Evolutionary conservation across 2,797 vertebrate genomes (phyloP).

Genomic region (Hipposideros larvatus): DNA sequence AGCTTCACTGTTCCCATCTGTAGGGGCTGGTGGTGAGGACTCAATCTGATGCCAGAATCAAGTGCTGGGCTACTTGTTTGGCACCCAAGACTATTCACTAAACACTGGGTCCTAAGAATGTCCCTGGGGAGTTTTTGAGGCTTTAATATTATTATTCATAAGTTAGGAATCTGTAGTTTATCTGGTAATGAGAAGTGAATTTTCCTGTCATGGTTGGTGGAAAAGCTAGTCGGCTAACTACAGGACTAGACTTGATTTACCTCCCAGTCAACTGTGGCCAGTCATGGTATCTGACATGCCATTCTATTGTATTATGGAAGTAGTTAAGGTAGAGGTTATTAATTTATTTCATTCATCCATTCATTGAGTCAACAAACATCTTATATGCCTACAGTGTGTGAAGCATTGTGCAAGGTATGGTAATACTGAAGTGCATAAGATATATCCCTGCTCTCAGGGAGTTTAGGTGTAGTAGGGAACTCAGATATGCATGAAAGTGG

Average conservation of each 20-base stretch:
- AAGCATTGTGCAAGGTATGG: not conserved
- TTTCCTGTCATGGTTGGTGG: not conserved
- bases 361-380: conserved; percentile 9
- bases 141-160: conserved; percentile 25
- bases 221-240: not conserved
- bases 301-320: not conserved
- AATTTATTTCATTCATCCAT: not conserved
- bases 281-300: not conserved
- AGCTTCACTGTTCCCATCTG: not conserved
- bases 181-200: conserved; percentile 29
- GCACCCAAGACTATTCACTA: not conserved
- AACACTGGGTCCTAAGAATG: not conserved
- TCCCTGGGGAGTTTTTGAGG: not conserved
- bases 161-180: conserved; percentile 1
- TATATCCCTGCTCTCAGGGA: not conserved
- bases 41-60: not conserved
- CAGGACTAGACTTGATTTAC: not conserved
- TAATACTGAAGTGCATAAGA: not conserved
- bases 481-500: not conserved
- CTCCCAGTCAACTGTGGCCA: not conserved
- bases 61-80: not conserved
- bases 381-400: not conserved
- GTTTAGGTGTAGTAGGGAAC: not conserved
- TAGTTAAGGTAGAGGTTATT: not conserved
- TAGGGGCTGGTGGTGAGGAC: not conserved